Percentiles rank a stretch among this genome's conserved stretches.
Conservation (phyloP, 35 echinoderm and acorn worm species). For the Heliocidaris erythrogramma region DNA sequence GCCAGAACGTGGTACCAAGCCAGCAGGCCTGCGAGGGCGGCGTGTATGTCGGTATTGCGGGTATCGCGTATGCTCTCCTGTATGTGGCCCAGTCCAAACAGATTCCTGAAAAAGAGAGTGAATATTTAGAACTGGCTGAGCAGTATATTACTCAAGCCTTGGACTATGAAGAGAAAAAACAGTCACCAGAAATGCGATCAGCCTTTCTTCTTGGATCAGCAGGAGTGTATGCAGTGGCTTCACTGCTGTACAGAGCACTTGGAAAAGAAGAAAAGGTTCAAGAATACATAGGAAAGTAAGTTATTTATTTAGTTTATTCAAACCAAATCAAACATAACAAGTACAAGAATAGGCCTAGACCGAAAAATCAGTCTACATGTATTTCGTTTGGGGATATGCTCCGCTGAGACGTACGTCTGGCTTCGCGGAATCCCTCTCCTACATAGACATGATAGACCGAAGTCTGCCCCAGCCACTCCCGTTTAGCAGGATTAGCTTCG, state of each 20-base stretch:
- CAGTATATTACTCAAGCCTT: conserved; percentile 48
- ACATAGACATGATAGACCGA: too few species aligned
- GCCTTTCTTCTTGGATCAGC: conserved; percentile 58
- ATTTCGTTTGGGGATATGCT: too few species aligned
- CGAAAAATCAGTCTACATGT: too few species aligned
- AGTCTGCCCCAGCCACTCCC: too few species aligned
- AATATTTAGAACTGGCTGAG: conserved; percentile 51
- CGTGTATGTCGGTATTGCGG: conserved; percentile 59
- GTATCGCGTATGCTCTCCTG: conserved; percentile 50
- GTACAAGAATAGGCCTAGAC: too few species aligned
- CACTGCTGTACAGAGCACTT: conserved; percentile 28
- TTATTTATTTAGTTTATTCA: too few species aligned
- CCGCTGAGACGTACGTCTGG: too few species aligned
- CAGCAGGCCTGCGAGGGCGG: conserved; percentile 59
- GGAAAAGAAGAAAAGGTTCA: conserved; percentile 38
- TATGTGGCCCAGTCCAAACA: conserved; percentile 47
- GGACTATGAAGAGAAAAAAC: conserved; percentile 49
- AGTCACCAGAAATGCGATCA: conserved; percentile 34
- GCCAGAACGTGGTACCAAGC: conserved; percentile 38
- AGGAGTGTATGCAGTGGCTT: conserved; percentile 57
- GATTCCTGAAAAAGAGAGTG: conserved; percentile 38
- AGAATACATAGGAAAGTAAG: conserved; percentile 48
- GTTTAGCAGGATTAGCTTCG: too few species aligned
- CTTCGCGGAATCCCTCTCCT: too few species aligned
- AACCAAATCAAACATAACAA: too few species aligned